Evolutionary conservation across 2,888 invertebrate genomes (phyloP).

Genomic region (Drosophila lacicola): DNA sequence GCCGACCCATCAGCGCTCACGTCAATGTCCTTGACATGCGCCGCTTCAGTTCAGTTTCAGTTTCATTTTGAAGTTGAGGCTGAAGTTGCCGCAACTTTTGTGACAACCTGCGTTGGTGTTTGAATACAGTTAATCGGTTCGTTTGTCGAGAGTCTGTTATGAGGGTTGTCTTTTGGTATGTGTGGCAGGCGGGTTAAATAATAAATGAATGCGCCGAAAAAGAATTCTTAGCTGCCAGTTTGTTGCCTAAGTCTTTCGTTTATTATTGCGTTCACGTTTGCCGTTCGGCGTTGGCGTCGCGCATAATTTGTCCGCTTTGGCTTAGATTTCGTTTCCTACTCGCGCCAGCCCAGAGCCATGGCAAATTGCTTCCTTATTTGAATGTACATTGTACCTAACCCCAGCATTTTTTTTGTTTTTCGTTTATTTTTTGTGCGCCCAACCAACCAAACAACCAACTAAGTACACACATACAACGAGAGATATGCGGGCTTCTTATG

Average conservation of each 20-base stretch:
- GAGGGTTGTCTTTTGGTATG: conserved; percentile 7
- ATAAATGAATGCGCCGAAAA: conserved; percentile 31
- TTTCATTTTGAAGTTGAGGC: conserved; percentile 3
- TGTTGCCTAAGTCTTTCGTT: conserved; percentile 45
- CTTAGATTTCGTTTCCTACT: conserved; percentile 66
- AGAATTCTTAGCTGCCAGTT: conserved; percentile 45
- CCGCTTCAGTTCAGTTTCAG: conserved; percentile 1
- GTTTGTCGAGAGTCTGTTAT: neutral
- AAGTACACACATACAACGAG: conserved; percentile 7
- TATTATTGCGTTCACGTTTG: conserved; percentile 57
- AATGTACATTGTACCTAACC: conserved; percentile 45
- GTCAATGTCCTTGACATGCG: conserved; percentile 62
- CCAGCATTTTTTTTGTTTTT: conserved; percentile 26
- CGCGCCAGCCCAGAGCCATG: conserved; percentile 53
- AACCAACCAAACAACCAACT: conserved; percentile 21
- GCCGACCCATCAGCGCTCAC: conserved; percentile 29
- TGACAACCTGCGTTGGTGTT: conserved; percentile 33
- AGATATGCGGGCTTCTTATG: conserved; percentile 1
- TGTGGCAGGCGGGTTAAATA: conserved; percentile 11
- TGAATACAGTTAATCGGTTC: conserved; percentile 7
- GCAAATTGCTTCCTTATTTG: conserved; percentile 74
- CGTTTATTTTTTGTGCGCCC: conserved; percentile 25
- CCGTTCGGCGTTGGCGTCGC: conserved; percentile 44
- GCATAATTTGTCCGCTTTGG: conserved; percentile 67
- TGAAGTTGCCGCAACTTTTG: conserved; percentile 30